These are phyloP conservation scores for Neelides sp. DNA, from an alignment of 1,140 invertebrate species.

Conservation along the genomic window DNA sequence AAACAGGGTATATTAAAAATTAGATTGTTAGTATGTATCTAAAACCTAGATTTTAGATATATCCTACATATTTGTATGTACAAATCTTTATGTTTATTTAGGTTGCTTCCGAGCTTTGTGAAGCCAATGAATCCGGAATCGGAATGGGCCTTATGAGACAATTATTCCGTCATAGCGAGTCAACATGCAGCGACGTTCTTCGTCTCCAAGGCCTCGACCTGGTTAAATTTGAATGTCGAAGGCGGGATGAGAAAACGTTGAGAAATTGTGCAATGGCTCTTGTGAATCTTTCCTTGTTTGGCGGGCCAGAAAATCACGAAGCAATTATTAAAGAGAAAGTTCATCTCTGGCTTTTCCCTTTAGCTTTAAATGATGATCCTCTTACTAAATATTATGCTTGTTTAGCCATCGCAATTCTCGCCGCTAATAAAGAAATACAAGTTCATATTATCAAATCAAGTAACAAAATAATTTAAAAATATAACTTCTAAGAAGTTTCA, in stretches of 20 bases:
- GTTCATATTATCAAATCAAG: slow-evolving; percentile 86
- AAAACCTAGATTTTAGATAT: too few species aligned
- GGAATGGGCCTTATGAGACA: slow-evolving; percentile 91
- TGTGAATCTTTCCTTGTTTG: slow-evolving; percentile 89
- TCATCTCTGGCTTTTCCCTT: slow-evolving; percentile 92
- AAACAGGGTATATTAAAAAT: too few species aligned
- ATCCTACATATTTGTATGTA: too few species aligned
- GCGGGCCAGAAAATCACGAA: slow-evolving; percentile 90
- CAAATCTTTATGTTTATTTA: slow-evolving; percentile 41
- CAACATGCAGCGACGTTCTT: slow-evolving; percentile 78
- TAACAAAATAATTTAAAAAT: background rate
- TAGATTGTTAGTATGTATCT: too few species aligned
- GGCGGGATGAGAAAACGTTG: slow-evolving; percentile 78
- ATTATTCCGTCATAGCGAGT: slow-evolving; percentile 92
- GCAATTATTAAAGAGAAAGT: slow-evolving; percentile 91
- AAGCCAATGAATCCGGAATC: slow-evolving; percentile 71
- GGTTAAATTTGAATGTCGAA: slow-evolving; percentile 84
- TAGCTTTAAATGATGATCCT: slow-evolving; percentile 91
- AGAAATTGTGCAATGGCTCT: slow-evolving; percentile 88
- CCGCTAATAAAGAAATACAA: slow-evolving; percentile 96
- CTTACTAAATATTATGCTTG: slow-evolving; percentile 97
- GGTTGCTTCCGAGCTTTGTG: slow-evolving; percentile 23
- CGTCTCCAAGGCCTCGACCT: slow-evolving; percentile 70
- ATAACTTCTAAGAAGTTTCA: too few species aligned
- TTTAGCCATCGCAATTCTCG: slow-evolving; percentile 85